Percentiles rank a stretch among this genome's conserved stretches.
These are phyloP conservation scores for Sylvicapra grimmia DNA, from an alignment of 2,113 vertebrate genomes.

Conservation along the genomic window DNA sequence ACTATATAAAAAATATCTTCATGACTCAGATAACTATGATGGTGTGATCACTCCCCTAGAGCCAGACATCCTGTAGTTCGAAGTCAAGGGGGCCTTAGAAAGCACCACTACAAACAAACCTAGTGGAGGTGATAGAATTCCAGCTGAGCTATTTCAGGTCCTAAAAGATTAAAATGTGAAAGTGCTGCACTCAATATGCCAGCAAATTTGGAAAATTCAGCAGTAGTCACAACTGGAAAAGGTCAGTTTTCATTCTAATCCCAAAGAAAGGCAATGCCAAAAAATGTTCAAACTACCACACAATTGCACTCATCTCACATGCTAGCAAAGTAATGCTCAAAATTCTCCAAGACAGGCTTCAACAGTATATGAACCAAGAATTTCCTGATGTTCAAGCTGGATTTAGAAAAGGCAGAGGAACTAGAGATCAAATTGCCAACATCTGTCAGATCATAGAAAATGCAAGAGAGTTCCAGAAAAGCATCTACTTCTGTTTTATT, in stretches of 20 bases:
- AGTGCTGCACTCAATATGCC: not conserved
- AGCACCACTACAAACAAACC: not conserved
- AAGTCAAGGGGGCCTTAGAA: not conserved
- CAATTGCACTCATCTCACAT: not conserved
- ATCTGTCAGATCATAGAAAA: not conserved
- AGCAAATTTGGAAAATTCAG: not conserved
- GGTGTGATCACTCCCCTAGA: not conserved
- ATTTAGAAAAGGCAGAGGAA: not conserved
- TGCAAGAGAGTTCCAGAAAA: not conserved
- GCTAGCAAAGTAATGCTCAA: not conserved
- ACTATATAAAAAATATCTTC: not conserved
- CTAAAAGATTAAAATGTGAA: not conserved
- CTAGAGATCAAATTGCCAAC: not conserved
- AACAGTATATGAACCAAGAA: not conserved
- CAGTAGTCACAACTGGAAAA: not conserved
- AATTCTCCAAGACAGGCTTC: not conserved
- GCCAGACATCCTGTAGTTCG: not conserved
- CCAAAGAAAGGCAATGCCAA: not conserved
- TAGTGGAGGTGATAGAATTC: not conserved
- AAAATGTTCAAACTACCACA: not conserved
- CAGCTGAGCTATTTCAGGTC: not conserved
- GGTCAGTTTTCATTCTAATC: not conserved
- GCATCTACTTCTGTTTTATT: not conserved
- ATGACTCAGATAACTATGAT: fast-evolving
- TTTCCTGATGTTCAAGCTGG: not conserved